phyloP scores from a whole-genome alignment of 2,113 vertebrate species.

The Varanus komodoensis region DNA sequence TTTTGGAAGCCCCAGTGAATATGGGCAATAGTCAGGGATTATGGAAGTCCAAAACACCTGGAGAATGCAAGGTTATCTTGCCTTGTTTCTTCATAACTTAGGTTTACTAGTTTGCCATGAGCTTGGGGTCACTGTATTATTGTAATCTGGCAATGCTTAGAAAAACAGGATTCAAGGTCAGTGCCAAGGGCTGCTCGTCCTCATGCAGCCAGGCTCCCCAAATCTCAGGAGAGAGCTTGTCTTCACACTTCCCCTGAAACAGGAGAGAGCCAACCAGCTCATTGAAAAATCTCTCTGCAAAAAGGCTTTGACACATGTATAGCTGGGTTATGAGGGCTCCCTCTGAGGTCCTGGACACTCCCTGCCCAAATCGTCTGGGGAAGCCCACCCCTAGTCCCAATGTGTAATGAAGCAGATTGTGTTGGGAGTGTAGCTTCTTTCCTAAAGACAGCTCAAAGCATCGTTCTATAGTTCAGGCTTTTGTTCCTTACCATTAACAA shows the following conservation, averaged over 20 bases:
- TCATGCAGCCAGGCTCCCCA: no score
- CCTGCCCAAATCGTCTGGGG: no score
- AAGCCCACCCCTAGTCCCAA: neutral
- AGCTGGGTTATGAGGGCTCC: neutral
- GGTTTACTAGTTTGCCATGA: neutral
- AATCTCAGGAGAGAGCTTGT: neutral
- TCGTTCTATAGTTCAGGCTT: neutral
- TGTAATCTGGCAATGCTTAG: neutral
- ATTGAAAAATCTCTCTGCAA: neutral
- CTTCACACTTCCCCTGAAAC: neutral
- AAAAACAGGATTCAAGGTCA: neutral
- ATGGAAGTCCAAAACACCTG: neutral
- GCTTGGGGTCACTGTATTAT: neutral
- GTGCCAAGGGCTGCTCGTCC: neutral
- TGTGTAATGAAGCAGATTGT: neutral
- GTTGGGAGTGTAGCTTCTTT: neutral
- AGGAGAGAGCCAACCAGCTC: neutral
- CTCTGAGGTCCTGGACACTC: neutral
- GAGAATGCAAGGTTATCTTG: neutral
- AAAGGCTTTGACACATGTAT: neutral
- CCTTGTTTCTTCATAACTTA: neutral
- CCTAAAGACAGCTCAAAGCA: neutral
- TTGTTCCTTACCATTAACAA: conserved; percentile 77
- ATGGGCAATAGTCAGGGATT: no score
- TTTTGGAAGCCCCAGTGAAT: no score